Percentiles rank a stretch among this genome's conserved stretches.
These are phyloP conservation scores for Tyrophagus putrescentiae DNA, from an alignment of 1,140 invertebrate species.

Conservation along the genomic window DNA sequence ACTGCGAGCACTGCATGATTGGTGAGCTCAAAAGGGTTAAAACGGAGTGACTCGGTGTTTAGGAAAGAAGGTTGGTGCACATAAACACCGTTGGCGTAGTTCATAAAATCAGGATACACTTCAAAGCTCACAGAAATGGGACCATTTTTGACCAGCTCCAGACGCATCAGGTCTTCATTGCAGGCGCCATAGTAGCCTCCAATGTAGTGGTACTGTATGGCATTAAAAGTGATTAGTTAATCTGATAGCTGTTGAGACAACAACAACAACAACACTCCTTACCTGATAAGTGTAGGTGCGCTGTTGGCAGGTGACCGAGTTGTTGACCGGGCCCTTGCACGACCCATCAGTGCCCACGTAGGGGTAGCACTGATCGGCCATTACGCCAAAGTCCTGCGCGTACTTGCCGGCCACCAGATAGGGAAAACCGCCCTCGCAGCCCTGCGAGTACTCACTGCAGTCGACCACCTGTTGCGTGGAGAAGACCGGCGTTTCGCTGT, in stretches of 20 bases:
- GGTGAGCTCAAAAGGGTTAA: constrained; percentile 33
- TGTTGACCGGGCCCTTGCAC: constrained; percentile 25
- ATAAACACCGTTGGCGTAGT: constrained; percentile 37
- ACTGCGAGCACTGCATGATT: constrained; percentile 33
- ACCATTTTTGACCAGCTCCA: constrained; percentile 34
- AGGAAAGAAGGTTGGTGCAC: constrained; percentile 31
- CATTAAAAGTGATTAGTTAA: no score
- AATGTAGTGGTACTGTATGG: constrained; percentile 37
- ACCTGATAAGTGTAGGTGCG: constrained; percentile 36
- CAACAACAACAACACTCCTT: no score
- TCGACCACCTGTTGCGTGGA: constrained; percentile 41
- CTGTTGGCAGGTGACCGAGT: no score
- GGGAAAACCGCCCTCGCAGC: constrained; percentile 42
- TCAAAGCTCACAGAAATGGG: constrained; percentile 39
- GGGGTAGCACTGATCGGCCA: constrained; percentile 37
- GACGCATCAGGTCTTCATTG: constrained; percentile 40
- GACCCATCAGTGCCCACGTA: constrained; percentile 35
- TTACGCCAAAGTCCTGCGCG: constrained; percentile 39
- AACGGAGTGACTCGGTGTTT: constrained; percentile 33
- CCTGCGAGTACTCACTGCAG: constrained; percentile 38
- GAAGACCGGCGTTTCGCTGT: constrained; percentile 33
- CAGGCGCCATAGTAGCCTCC: constrained; percentile 40
- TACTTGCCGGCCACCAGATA: constrained; percentile 40
- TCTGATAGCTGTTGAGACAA: no score
- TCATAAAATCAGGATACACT: constrained; percentile 37